These are phyloP conservation scores for Melanerpes formicivorus DNA, from an alignment of 2,113 vertebrate genomes.

Conservation along the genomic window DNA sequence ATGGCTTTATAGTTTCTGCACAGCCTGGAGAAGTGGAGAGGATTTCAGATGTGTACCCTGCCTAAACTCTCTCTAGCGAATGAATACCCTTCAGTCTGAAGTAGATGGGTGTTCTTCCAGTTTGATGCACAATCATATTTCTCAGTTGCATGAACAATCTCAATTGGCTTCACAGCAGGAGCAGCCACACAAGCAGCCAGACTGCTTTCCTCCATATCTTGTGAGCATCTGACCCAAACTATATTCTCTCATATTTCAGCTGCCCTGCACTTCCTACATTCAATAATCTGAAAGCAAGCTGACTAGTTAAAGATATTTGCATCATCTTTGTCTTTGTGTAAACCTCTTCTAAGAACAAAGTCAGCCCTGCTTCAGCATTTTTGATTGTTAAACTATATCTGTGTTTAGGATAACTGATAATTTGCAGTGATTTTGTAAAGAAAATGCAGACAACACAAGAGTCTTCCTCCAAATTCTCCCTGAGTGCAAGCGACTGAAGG, in stretches of 20 bases:
- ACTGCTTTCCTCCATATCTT: rapidly evolving
- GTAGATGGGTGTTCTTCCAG: neutral
- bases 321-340: neutral
- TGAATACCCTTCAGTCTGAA: neutral
- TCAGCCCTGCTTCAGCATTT: neutral
- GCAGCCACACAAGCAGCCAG: neutral
- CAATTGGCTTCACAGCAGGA: neutral
- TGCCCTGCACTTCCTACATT: neutral
- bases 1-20: neutral
- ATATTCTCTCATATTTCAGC: neutral
- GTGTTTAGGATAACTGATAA: neutral
- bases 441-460: neutral
- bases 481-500: neutral
- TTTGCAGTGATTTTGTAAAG: neutral
- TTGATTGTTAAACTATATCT: neutral
- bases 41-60: neutral
- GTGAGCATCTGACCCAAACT: neutral
- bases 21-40: neutral
- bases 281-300: neutral
- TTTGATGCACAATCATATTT: neutral
- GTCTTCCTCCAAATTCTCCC: neutral
- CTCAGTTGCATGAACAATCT: neutral
- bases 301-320: neutral
- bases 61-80: neutral
- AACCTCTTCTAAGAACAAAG: neutral